Evolutionary conservation across 2,888 invertebrate genomes (phyloP), one percentile per base, ranked within the genome.

Genomic region (Matsumyia berberina): DNA sequence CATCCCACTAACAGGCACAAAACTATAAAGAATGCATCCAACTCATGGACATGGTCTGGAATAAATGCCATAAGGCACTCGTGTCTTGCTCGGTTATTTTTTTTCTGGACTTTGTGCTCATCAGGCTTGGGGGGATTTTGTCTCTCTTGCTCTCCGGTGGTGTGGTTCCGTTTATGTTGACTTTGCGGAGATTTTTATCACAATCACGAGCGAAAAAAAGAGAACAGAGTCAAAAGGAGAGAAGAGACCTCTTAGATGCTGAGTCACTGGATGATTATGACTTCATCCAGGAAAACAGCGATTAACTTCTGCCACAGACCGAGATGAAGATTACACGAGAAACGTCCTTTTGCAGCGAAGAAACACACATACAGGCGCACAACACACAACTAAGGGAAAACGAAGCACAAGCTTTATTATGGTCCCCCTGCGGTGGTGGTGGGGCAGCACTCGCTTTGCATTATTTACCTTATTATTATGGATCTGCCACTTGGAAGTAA

Each of bases 401-500:
- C 39, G 66, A 60, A 62, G 33, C 8, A 58, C 57, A 58, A 57
- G 64, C 64, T 79, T 79, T 58, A 37, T 66, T 73, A 64, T 73
- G 42, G 31, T 29, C 57, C 46, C n/a, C 12, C n/a, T 46, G 67
- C 42, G 42, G 67, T 24, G 55, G 9, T 7, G 55, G 69, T 12
- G 11, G 42, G 5, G 8, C 12, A 17, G 17, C 42, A 15, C 58
- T 44, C 55, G 66, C 64, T 69, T 80, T 80, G 74, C 74, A 74
- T 85, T 85, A 85, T 85, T 85, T 85, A 85, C 85, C 85, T 85
- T 85, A 80, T 85, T 80, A 85, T 85, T 69, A 70, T 46, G 69
- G 66, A 66, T 80, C 70, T 53, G 76, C 80, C 44, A 49, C 85
- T 76, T 85, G 85, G 85, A 85, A 85, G 74, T 85, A 85, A 85